Evolutionary conservation across 2,888 invertebrate species (phyloP), one percentile per base, ranked within the genome.

Genomic region (Patella ulyssiponensis): DNA sequence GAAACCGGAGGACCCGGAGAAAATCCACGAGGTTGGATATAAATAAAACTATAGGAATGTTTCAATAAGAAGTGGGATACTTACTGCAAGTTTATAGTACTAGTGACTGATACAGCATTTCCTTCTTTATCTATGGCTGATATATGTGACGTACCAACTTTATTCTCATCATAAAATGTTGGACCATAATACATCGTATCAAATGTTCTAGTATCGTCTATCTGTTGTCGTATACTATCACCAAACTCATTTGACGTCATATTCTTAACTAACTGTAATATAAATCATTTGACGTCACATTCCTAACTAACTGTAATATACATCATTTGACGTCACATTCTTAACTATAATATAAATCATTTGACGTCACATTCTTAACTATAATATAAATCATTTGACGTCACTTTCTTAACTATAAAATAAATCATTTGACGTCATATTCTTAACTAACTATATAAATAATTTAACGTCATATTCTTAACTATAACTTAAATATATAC

Each of bases 91-190:
- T 98, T 97, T 17, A 98, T 94, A 0, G 98, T 97, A 85, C 97
- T 96, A 2, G 98, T 99, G 0, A 96, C 94, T 0, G 98, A 95
- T 0, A 98, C 97, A 0, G 98, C 98, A 90, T 97, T 97, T 0
- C 98, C 98, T 88, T 97, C 95, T 2, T 94, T 93, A 0, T 95
- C 96, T 44, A 98, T 91, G 56, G 98, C 94, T 0, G 96, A 96
- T 64, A 98, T 94, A 89, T 99, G 98, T 0, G 98, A 95, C 0
- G 99, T 99, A 53, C 98, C 98, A 91, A 95, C 94, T 83, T 92
- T 91, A 74, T 76, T 73, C 2, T 64, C 76, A 52, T 83, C 81
- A 69, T 84, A 85, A 77, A 83, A 88, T 0, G 85, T 95, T 94
- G 78, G 94, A 4, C 86, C 88, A 79, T 91, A 91, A 77, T 90